Conservation (phyloP, 23 tunicate genomes). For the Clavelina lepadiformis region DNA sequence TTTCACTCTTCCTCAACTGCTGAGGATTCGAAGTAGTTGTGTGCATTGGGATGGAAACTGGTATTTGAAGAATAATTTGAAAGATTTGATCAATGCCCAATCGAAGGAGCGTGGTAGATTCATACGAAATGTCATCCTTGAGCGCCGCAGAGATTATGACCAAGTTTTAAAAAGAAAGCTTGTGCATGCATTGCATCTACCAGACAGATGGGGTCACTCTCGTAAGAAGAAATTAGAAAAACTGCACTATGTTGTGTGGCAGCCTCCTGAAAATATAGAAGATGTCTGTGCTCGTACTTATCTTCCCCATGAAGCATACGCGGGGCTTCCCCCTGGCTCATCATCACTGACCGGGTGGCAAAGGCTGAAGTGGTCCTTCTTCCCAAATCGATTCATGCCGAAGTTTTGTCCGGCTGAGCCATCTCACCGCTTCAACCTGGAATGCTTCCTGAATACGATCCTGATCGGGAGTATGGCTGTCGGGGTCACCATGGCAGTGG, state of each 20-base stretch:
- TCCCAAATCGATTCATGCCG: slow-evolving; percentile 24
- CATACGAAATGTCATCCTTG: background rate
- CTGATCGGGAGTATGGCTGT: background rate
- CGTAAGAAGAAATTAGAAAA: background rate
- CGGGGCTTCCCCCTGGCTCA: slow-evolving; percentile 41
- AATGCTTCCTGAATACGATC: background rate
- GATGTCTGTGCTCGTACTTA: background rate
- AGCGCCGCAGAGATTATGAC: background rate
- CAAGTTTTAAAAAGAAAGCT: background rate
- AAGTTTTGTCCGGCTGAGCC: slow-evolving; percentile 8
- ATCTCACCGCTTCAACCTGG: slow-evolving; percentile 23
- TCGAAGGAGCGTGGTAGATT: slow-evolving; percentile 1
- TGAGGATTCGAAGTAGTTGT: background rate
- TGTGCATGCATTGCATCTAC: slow-evolving; percentile 9
- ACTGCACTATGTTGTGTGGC: background rate
- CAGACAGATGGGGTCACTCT: background rate
- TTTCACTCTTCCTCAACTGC: slow-evolving; percentile 14
- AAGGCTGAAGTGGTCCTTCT: slow-evolving; percentile 53
- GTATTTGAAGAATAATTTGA: background rate
- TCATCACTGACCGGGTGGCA: slow-evolving; percentile 18
- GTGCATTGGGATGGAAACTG: background rate
- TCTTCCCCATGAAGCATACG: slow-evolving; percentile 3
- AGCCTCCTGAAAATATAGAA: slow-evolving; percentile 13
- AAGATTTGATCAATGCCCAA: slow-evolving; percentile 1
- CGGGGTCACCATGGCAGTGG: slow-evolving; percentile 24